Evolutionary conservation across 1,140 invertebrate species (phyloP).

Genomic region (Battus philenor): DNA sequence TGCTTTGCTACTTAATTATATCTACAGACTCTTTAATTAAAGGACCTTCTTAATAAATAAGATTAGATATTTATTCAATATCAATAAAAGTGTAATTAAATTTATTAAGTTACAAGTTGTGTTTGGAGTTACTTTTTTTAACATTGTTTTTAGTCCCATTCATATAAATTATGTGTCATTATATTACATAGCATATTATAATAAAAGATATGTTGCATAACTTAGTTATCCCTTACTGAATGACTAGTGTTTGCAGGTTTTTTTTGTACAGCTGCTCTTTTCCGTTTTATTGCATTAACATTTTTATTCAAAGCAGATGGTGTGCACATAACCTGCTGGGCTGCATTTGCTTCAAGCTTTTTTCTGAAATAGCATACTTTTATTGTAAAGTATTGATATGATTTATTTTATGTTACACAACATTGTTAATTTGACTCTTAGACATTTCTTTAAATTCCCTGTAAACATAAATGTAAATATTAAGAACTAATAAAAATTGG

Average conservation of each 20-base stretch:
- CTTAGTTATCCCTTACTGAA: constrained; percentile 40
- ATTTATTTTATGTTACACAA: too few relatives aligned
- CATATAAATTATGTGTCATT: constrained; percentile 15
- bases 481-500: too few relatives aligned
- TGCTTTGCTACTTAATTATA: too few relatives aligned
- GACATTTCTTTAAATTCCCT: too few relatives aligned
- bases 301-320: constrained; percentile 49
- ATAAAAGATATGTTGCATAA: constrained; percentile 24
- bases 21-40: too few relatives aligned
- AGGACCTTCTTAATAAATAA: too few relatives aligned
- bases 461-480: too few relatives aligned
- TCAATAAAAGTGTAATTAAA: not conserved
- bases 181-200: constrained; percentile 25
- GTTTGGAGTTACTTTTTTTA: constrained; percentile 3
- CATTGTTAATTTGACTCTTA: too few relatives aligned
- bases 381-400: too few relatives aligned
- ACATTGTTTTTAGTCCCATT: constrained; percentile 2
- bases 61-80: not conserved
- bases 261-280: constrained; percentile 61
- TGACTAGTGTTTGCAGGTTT: constrained; percentile 56
- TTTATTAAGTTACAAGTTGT: constrained; percentile 1
- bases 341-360: constrained; percentile 48
- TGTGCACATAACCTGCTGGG: constrained; percentile 44
- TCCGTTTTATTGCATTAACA: constrained; percentile 56
- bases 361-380: constrained; percentile 52